These are phyloP conservation scores for Forbesichthys agassizii DNA, from an alignment of 2,113 vertebrate genomes.

Conservation along the genomic window DNA sequence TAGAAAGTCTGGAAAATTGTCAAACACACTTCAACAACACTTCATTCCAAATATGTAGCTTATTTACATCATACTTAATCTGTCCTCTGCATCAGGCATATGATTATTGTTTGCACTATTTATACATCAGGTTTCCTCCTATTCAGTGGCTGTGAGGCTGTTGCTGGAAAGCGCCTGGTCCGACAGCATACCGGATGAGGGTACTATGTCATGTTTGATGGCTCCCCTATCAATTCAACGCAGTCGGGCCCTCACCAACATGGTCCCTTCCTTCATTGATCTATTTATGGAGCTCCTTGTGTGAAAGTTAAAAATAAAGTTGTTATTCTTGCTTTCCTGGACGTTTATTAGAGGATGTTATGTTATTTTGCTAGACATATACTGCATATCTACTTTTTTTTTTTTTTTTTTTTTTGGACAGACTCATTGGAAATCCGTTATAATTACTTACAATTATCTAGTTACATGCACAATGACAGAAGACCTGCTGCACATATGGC, in stretches of 20 bases:
- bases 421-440: too few relatives aligned
- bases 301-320: conserved; percentile 26
- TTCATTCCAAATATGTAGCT: conserved; percentile 11
- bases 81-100: conserved; percentile 32
- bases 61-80: conserved; percentile 40
- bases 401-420: not conserved
- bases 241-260: conserved; percentile 21
- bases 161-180: conserved; percentile 30
- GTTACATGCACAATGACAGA: not conserved
- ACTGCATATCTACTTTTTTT: not conserved
- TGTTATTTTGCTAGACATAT: not conserved
- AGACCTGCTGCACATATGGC: too few relatives aligned
- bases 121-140: conserved; percentile 57
- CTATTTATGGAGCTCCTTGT: conserved; percentile 26
- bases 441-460: not conserved
- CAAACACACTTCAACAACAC: too few relatives aligned
- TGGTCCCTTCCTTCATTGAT: conserved; percentile 15
- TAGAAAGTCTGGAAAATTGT: too few relatives aligned
- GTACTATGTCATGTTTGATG: conserved; percentile 55
- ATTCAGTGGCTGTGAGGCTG: conserved; percentile 44
- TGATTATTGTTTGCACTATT: conserved; percentile 33
- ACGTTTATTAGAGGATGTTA: not conserved
- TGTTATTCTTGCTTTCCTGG: conserved; percentile 11
- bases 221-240: conserved; percentile 20
- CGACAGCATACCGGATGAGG: conserved; percentile 25